These are phyloP conservation scores for Psittacula echo DNA, from an alignment of 2,797 vertebrate genomes.

Conservation along the genomic window DNA sequence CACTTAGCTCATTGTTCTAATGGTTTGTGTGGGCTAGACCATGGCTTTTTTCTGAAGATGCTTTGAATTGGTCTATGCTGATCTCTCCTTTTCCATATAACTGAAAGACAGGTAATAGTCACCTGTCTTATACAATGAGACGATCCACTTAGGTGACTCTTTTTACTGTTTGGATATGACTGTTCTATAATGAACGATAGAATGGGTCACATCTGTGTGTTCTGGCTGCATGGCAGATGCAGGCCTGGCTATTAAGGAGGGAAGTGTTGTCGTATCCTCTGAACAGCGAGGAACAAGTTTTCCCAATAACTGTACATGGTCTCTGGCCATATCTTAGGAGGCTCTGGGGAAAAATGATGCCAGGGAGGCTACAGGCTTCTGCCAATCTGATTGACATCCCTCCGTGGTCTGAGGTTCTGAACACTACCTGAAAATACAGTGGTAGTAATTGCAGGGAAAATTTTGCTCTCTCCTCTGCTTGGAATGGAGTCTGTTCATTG, in stretches of 20 bases:
- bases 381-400: not conserved
- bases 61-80: not conserved
- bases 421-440: not conserved
- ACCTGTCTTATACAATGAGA: not conserved
- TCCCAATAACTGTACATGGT: accelerated
- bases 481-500: not conserved
- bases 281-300: not conserved
- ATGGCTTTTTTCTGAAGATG: not conserved
- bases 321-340: not conserved
- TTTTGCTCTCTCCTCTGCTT: not conserved
- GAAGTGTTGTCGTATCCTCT: not conserved
- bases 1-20: not conserved
- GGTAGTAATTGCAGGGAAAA: not conserved
- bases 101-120: not conserved
- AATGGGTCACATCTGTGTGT: not conserved
- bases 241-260: not conserved
- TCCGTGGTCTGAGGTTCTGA: not conserved
- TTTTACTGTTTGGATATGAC: not conserved
- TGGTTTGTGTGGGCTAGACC: not conserved
- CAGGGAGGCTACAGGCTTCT: not conserved
- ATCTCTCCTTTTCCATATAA: not conserved
- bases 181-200: not conserved
- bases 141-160: not conserved
- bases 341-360: not conserved
- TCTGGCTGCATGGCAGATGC: not conserved